Conservation (phyloP, 2,888 invertebrate species). For the Sisyra nigra region DNA sequence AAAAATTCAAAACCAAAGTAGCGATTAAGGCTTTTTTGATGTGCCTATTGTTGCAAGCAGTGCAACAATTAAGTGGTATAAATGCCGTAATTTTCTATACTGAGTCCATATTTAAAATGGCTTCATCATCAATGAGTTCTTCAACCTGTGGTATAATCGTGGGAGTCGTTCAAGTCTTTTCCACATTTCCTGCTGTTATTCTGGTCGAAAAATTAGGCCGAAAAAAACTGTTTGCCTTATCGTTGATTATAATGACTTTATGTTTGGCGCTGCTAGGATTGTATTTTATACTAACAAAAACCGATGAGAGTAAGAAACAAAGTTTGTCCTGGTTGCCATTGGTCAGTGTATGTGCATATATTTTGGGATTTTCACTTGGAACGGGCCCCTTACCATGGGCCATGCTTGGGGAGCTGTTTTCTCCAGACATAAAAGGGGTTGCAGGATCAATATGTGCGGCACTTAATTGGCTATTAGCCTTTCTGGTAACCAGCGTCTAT, state of each 20-base stretch:
- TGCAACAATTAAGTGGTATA: constrained; percentile 64
- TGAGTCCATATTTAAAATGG: constrained; percentile 47
- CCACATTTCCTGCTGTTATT: constrained; percentile 46
- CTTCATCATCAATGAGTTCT: constrained; percentile 24
- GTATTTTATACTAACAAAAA: constrained; percentile 46
- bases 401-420: constrained; percentile 31
- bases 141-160: constrained; percentile 41
- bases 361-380: constrained; percentile 29
- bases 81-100: constrained; percentile 69
- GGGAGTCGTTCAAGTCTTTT: constrained; percentile 57
- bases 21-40: constrained; percentile 22
- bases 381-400: constrained; percentile 33
- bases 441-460: constrained; percentile 24
- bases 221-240: constrained; percentile 54
- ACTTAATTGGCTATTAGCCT: constrained; percentile 28
- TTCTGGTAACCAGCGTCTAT: constrained; percentile 27
- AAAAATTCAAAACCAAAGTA: constrained; percentile 10
- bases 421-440: constrained; percentile 24
- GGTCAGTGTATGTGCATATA: constrained; percentile 24
- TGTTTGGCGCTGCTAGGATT: constrained; percentile 49
- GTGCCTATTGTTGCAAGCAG: constrained; percentile 31
- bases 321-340: constrained; percentile 24
- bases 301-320: constrained; percentile 24
- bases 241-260: constrained; percentile 49
- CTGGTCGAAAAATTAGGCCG: constrained; percentile 64